Conservation (phyloP, 2,113 vertebrate species). For the Ciconia stormi region DNA sequence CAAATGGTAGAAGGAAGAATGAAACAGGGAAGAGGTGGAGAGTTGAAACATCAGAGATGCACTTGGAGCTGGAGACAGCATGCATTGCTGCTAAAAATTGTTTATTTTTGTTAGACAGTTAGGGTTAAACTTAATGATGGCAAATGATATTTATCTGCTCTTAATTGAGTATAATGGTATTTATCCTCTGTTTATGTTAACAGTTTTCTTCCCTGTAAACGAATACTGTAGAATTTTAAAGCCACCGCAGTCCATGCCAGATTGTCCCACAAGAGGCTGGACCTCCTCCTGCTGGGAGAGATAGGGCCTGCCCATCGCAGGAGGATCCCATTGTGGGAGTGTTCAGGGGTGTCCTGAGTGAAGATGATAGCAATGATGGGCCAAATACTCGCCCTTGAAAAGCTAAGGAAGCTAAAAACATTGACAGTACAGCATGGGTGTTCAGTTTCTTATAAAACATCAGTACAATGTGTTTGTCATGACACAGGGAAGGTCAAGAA, state of each 20-base stretch:
- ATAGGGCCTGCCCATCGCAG: accelerated
- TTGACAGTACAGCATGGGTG: neutral
- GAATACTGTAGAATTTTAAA: neutral
- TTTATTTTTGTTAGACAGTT: neutral
- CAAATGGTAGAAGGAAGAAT: neutral
- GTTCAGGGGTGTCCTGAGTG: neutral
- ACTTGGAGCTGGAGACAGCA: neutral
- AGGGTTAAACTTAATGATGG: neutral
- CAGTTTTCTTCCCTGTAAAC: neutral
- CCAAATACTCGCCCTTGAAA: neutral
- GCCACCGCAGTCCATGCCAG: neutral
- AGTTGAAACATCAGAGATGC: neutral
- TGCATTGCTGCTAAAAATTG: neutral
- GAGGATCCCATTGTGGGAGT: neutral
- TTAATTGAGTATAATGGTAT: neutral
- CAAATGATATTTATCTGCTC: neutral
- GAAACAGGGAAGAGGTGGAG: neutral
- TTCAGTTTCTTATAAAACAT: neutral
- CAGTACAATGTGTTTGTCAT: neutral
- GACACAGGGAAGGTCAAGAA: neutral
- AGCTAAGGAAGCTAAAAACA: neutral
- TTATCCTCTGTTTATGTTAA: neutral
- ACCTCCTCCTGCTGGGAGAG: neutral
- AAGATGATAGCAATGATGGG: neutral
- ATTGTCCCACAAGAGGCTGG: neutral